Percentiles rank a stretch among this genome's conserved stretches.
phyloP scores from a whole-genome alignment of 2,797 vertebrate species.

The Arnoldichthys spilopterus region DNA sequence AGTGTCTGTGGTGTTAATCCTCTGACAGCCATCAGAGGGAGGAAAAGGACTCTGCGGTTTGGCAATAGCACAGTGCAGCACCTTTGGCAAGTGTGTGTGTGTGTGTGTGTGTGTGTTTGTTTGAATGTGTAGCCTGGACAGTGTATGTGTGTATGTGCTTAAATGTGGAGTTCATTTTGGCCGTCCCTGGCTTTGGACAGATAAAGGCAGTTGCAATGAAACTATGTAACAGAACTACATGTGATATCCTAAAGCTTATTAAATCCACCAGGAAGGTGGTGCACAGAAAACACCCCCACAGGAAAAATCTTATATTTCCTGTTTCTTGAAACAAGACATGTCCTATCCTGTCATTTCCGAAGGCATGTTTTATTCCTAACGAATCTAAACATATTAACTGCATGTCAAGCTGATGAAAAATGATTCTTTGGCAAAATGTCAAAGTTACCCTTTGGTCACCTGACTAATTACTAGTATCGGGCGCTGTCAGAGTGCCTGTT shows the following conservation, averaged over 20 bases:
- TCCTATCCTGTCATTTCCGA: not conserved
- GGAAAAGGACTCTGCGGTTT: not conserved
- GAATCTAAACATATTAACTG: not conserved
- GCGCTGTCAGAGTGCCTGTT: not conserved
- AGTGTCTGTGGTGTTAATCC: conserved; percentile 7
- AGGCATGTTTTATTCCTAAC: not conserved
- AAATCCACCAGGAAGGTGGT: not conserved
- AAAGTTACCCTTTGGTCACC: not conserved
- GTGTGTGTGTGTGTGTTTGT: not conserved
- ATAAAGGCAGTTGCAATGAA: conserved; percentile 18
- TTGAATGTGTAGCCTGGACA: too few species aligned
- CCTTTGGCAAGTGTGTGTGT: conserved; percentile 6
- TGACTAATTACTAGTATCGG: not conserved
- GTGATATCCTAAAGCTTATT: not conserved
- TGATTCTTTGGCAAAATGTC: not conserved
- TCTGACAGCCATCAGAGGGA: not conserved
- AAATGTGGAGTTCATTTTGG: conserved; percentile 10
- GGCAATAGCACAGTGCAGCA: not conserved
- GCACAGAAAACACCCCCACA: not conserved
- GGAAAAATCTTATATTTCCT: not conserved
- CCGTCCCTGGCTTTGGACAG: not conserved
- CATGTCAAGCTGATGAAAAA: not conserved
- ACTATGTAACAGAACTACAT: conserved; percentile 1
- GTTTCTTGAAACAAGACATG: not conserved
- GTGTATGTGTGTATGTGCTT: too few species aligned